Conservation (phyloP, 2,797 vertebrate genomes). For the Arctocebus calabarensis region DNA sequence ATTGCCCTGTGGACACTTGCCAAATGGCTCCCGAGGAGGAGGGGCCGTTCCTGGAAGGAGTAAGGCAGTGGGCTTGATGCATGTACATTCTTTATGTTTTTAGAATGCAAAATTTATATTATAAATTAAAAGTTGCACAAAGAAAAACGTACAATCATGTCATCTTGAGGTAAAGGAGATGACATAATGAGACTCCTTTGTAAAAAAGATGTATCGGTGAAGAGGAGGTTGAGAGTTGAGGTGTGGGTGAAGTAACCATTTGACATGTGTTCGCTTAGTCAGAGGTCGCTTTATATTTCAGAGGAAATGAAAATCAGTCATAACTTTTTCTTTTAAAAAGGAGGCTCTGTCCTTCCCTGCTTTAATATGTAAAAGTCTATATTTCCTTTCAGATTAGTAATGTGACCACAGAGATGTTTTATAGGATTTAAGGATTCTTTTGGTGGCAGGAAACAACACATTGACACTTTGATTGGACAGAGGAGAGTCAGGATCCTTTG, state of each 20-base stretch:
- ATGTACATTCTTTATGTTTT: not conserved
- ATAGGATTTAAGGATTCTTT: not conserved
- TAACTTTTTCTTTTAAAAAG: slow-evolving; percentile 6
- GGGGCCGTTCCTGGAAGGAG: not conserved
- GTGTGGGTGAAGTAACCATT: not conserved
- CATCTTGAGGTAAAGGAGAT: slow-evolving; percentile 23
- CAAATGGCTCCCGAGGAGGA: not conserved
- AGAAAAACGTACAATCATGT: not conserved
- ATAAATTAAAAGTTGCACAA: slow-evolving; percentile 28
- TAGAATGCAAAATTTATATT: slow-evolving; percentile 23
- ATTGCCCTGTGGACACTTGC: not conserved
- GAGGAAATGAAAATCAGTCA: not conserved
- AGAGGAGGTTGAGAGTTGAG: not conserved
- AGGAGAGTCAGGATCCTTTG: not conserved
- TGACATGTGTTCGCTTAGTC: not conserved
- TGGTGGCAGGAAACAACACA: not conserved
- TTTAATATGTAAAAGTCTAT: not conserved
- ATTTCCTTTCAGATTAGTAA: not conserved
- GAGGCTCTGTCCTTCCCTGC: not conserved
- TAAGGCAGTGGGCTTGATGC: not conserved
- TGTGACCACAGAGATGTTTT: not conserved
- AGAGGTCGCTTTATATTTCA: slow-evolving; percentile 37
- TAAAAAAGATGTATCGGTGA: not conserved
- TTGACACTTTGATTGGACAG: too few relatives aligned
- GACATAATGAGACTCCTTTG: not conserved